Percentiles rank a stretch among this genome's conserved stretches.
These are phyloP conservation scores for Numida meleagris DNA, from an alignment of 2,113 vertebrate species.

Conservation along the genomic window DNA sequence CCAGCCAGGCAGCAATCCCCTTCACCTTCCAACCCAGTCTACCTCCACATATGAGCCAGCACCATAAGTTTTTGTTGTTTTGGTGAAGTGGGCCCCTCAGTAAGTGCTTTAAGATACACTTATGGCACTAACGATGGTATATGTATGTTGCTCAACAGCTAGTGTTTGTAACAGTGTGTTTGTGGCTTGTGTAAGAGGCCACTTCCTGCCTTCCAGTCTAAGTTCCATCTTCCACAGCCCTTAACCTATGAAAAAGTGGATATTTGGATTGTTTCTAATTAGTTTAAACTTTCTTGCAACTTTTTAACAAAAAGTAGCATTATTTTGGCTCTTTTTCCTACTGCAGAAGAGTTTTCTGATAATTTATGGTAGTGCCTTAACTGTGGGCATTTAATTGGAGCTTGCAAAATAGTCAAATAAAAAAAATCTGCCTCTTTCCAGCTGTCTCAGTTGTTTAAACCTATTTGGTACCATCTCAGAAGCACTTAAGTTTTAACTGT, in stretches of 20 bases:
- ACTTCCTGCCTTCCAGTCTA: background rate
- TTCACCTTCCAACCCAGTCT: slow-evolving; percentile 12
- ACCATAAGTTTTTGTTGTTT: background rate
- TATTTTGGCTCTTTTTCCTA: background rate
- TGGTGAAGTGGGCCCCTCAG: background rate
- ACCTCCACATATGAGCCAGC: background rate
- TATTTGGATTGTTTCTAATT: background rate
- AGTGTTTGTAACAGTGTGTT: background rate
- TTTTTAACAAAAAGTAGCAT: background rate
- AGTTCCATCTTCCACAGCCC: background rate
- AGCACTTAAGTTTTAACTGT: slow-evolving; percentile 42
- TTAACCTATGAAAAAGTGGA: background rate
- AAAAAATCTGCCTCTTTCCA: slow-evolving; percentile 2
- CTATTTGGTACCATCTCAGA: slow-evolving; percentile 14
- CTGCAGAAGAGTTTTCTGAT: background rate
- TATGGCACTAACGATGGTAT: background rate
- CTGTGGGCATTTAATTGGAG: background rate
- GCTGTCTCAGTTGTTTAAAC: slow-evolving; percentile 31
- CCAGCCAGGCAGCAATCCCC: background rate
- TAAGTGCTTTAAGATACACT: background rate
- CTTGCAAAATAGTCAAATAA: slow-evolving; percentile 18
- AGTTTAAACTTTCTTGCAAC: background rate
- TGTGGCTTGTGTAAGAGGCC: background rate
- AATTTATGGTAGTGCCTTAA: background rate
- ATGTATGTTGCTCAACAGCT: background rate